These are phyloP conservation scores for Rhyacophila evoluta DNA, from an alignment of 2,888 invertebrate species.

Conservation along the genomic window DNA sequence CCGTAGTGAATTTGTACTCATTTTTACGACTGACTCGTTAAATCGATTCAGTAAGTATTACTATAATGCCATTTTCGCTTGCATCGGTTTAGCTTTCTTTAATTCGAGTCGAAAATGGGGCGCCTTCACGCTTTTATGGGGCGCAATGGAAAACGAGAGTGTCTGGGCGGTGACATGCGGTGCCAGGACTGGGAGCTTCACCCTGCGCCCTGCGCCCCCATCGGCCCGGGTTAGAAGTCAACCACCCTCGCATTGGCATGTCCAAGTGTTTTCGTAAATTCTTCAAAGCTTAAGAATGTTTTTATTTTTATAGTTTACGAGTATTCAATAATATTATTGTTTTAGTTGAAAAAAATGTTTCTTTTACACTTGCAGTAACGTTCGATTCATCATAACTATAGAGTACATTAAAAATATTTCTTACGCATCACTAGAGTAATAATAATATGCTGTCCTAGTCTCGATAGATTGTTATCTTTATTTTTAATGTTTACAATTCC, in stretches of 20 bases:
- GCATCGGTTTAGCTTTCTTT: not conserved
- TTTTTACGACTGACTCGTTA: not conserved
- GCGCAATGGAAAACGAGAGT: slow-evolving; percentile 52
- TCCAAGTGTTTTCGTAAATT: not conserved
- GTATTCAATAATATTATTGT: too few relatives aligned
- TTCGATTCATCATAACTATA: too few relatives aligned
- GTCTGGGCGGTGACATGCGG: slow-evolving; percentile 52
- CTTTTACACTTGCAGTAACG: too few relatives aligned
- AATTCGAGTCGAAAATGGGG: slow-evolving; percentile 41
- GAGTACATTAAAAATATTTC: too few relatives aligned
- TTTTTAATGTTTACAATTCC: too few relatives aligned
- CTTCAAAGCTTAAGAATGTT: too few relatives aligned
- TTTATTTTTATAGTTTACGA: too few relatives aligned
- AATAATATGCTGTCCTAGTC: too few relatives aligned
- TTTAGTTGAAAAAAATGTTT: too few relatives aligned
- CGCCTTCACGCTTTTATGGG: slow-evolving; percentile 47
- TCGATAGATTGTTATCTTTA: too few relatives aligned
- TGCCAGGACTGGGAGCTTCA: slow-evolving; percentile 33
- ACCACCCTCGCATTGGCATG: slow-evolving; percentile 6
- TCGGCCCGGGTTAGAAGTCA: not conserved
- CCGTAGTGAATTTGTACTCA: too few relatives aligned
- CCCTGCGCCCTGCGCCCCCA: not conserved
- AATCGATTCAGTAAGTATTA: slow-evolving; percentile 15
- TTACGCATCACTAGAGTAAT: too few relatives aligned
- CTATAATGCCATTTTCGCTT: slow-evolving; percentile 12